These are phyloP conservation scores for Aromia moschata DNA, from an alignment of 2,888 invertebrate genomes.

Conservation along the genomic window DNA sequence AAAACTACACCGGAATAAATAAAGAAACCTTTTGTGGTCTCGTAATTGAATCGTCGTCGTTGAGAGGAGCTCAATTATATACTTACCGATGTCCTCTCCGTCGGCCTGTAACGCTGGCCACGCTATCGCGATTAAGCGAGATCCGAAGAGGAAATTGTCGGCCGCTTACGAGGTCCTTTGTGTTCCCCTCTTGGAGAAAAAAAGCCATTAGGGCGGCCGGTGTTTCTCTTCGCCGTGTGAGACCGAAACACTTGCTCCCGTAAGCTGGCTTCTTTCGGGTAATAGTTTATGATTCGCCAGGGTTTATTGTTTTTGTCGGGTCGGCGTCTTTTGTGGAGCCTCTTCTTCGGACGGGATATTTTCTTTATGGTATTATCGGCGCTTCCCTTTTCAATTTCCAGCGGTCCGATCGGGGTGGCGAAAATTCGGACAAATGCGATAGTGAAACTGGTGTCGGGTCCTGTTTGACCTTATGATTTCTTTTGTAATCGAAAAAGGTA, in stretches of 20 bases:
- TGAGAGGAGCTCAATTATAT: conserved; percentile 21
- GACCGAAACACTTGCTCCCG: not conserved
- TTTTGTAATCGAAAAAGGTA: too few relatives aligned
- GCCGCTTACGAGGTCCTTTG: conserved; percentile 1
- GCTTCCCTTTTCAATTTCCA: too few relatives aligned
- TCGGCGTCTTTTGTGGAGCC: not conserved
- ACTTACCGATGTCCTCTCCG: conserved; percentile 7
- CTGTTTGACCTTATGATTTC: too few relatives aligned
- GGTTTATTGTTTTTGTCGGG: not conserved
- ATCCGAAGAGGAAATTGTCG: conserved; percentile 4
- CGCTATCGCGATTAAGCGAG: conserved; percentile 1
- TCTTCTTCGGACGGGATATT: not conserved
- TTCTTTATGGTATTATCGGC: too few relatives aligned
- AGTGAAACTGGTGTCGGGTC: too few relatives aligned
- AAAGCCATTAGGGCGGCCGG: conserved; percentile 3
- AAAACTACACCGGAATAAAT: conserved; percentile 21
- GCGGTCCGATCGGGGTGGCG: too few relatives aligned
- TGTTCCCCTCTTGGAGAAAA: conserved; percentile 1
- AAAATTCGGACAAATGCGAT: too few relatives aligned
- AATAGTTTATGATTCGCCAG: not conserved
- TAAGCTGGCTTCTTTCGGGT: not conserved
- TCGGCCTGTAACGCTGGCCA: conserved; percentile 1
- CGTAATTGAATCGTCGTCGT: conserved; percentile 24
- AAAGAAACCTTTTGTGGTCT: conserved; percentile 18
- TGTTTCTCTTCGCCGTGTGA: not conserved